Evolutionary conservation across 2,113 vertebrate genomes (phyloP).

Genomic region (Callospermophilus lateralis): DNA sequence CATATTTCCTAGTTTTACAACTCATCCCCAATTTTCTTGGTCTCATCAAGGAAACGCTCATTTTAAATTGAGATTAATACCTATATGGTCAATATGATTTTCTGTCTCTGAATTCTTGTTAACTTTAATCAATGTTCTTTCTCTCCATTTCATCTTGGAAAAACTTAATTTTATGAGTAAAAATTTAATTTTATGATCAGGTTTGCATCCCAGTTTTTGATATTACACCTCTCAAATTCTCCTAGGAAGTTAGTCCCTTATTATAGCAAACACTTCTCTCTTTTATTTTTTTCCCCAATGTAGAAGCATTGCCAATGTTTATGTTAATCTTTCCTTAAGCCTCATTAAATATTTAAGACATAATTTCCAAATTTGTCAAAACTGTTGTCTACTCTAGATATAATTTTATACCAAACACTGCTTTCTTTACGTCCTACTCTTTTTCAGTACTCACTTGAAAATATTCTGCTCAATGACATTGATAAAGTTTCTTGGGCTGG

Average conservation of each 20-base stretch:
- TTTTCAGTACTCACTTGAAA: not conserved
- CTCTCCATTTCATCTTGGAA: not conserved
- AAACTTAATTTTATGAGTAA: not conserved
- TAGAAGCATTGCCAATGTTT: not conserved
- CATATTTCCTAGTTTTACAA: not conserved
- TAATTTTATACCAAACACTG: not conserved
- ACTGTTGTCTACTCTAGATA: not conserved
- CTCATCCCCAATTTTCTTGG: not conserved
- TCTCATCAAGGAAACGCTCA: not conserved
- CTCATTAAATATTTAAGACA: not conserved
- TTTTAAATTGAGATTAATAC: not conserved
- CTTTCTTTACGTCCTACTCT: not conserved
- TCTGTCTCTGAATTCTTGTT: not conserved
- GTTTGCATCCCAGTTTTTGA: not conserved
- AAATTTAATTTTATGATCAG: too few species aligned
- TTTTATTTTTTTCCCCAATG: not conserved
- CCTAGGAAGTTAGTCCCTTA: not conserved
- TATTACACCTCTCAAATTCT: not conserved
- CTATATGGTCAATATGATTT: not conserved
- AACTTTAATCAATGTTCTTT: not conserved
- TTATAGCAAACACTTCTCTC: not conserved
- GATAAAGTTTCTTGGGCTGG: not conserved
- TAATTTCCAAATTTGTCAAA: not conserved
- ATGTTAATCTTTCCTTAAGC: not conserved
- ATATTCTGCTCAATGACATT: not conserved